Evolutionary conservation across 2,797 vertebrate species (phyloP), one percentile per base, ranked within the genome.

Genomic region (Podarcis siculus): DNA sequence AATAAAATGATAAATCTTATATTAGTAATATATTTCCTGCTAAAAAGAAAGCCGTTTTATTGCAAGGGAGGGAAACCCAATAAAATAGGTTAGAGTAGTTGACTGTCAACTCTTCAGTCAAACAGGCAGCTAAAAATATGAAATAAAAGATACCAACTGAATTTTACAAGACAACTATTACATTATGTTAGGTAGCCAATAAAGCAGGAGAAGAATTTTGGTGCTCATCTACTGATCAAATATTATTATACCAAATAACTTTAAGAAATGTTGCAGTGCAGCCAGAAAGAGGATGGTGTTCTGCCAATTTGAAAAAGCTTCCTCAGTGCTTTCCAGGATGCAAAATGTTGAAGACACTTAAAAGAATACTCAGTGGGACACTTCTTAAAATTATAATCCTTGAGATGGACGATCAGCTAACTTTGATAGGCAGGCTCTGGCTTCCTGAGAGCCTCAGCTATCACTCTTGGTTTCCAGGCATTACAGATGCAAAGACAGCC

Each of bases 21-120:
- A 89, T 3, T 73, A 87, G 75, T 27, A 17, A 0, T 12, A 92
- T 81, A 17, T 25, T 79, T 89, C 84, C 55, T 84, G 72, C 19
- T 90, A 87, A 92, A 90, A 85, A 89, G 32, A 35, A 80, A 32
- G 35, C 45, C 69, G 15, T n/a, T 85, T 92, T 89, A 66, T 91
- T 66, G 69, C 1, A 90, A 27, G 32, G 55, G 87, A 81, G n/a
- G 19, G 30, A 23, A 37, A 19, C 17, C 66, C 32, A 81, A 85
- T 30, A 64, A 32, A 19, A 73, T 2, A 42, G 8, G n/a, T 49
- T 67, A 86, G 66, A 73, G 0, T 0, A 76, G 35, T 58, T 83
- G 39, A 82, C 13, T 37, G 32, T 30, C 82, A 86, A 86, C 86
- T 92, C 32, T 89, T 91, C 25, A 37, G 25, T 80, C 81, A 83